These are phyloP conservation scores for Hipposideros larvatus DNA, from an alignment of 2,797 vertebrate genomes.

Conservation along the genomic window DNA sequence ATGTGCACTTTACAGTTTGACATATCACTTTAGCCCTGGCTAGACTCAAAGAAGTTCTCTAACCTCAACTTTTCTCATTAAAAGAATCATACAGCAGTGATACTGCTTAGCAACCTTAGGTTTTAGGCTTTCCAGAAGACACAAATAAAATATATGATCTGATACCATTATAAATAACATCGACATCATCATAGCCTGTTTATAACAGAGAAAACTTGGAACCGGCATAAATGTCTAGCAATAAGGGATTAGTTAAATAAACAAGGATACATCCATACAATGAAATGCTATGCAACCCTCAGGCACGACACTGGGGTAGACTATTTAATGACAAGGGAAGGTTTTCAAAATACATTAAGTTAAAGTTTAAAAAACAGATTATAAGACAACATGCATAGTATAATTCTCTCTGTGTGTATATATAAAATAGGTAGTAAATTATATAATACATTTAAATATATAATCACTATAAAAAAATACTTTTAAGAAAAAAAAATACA, in stretches of 20 bases:
- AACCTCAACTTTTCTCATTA: constrained; percentile 9
- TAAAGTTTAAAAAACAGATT: constrained; percentile 50
- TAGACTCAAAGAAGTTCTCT: neutral
- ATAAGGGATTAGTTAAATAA: constrained; percentile 55
- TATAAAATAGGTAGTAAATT: constrained; percentile 38
- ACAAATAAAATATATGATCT: constrained; percentile 55
- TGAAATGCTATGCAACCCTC: neutral
- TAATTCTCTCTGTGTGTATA: neutral
- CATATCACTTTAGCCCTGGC: neutral
- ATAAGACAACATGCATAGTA: neutral
- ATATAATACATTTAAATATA: constrained; percentile 14
- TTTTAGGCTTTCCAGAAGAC: constrained; percentile 57
- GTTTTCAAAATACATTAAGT: constrained; percentile 9
- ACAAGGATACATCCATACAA: neutral
- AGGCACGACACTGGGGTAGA: neutral
- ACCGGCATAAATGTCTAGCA: constrained; percentile 57
- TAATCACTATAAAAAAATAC: neutral
- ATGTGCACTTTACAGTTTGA: neutral
- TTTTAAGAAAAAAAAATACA: constrained; percentile 18
- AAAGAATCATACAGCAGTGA: constrained; percentile 38
- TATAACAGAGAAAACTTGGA: constrained; percentile 64
- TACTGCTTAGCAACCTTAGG: neutral
- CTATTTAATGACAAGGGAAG: constrained; percentile 25
- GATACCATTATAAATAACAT: constrained; percentile 54
- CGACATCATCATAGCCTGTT: constrained; percentile 32